Evolutionary conservation across 2,113 vertebrate species (phyloP).

Genomic region (Vidua macroura): DNA sequence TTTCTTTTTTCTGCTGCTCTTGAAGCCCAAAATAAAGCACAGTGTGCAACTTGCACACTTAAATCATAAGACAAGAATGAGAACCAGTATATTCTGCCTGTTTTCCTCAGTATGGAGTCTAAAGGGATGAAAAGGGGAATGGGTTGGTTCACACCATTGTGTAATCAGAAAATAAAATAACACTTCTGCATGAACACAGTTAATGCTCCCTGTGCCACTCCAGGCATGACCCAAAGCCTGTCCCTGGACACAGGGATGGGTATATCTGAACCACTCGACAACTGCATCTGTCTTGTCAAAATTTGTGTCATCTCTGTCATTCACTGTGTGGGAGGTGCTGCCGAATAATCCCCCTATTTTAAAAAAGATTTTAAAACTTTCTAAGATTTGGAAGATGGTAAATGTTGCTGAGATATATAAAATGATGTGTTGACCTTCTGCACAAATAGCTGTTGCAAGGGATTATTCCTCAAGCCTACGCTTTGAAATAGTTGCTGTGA

Average conservation of each 20-base stretch:
- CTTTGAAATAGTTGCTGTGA: background rate
- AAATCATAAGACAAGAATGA: background rate
- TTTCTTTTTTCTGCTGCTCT: background rate
- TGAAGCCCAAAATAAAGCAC: background rate
- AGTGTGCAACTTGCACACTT: background rate
- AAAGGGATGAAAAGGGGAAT: background rate
- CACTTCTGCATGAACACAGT: background rate
- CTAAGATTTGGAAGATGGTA: background rate
- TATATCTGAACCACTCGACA: rapidly evolving
- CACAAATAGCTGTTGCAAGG: background rate
- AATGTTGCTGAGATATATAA: background rate
- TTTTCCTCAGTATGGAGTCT: background rate
- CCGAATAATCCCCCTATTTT: background rate
- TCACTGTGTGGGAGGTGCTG: background rate
- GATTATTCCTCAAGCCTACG: background rate
- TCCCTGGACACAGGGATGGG: background rate
- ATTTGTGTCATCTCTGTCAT: background rate
- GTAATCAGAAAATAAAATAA: background rate
- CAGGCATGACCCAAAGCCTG: background rate
- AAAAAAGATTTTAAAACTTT: background rate
- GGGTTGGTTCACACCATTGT: rapidly evolving
- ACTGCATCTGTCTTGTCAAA: background rate
- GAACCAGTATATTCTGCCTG: background rate
- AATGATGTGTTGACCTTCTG: background rate
- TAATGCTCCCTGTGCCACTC: background rate